phyloP scores from a whole-genome alignment of 30 jellyfish, hydroid and myxozoan species.

The Turritopsis rubra region DNA sequence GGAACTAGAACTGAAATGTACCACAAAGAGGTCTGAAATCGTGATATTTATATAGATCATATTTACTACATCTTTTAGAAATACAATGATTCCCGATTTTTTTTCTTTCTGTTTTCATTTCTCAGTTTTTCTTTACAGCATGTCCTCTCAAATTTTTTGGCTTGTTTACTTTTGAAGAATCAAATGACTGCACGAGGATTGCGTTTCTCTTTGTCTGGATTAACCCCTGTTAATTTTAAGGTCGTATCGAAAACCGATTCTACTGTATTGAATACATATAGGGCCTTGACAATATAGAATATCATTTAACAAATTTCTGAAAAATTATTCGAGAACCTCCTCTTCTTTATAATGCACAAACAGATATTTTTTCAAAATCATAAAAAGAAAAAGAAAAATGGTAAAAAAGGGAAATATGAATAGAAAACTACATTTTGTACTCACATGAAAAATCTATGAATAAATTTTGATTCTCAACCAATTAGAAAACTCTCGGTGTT shows the following conservation, averaged over 20 bases:
- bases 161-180: not conserved
- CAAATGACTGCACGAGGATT: not conserved
- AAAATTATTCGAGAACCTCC: not conserved
- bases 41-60: too few species aligned
- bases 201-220: not conserved
- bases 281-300: not conserved
- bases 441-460: too few species aligned
- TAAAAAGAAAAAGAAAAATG: too few species aligned
- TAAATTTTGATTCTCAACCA: too few species aligned
- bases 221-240: not conserved
- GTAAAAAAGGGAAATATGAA: too few species aligned
- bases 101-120: not conserved
- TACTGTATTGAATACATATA: not conserved
- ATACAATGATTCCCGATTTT: not conserved
- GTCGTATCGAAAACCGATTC: not conserved
- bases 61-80: too few species aligned
- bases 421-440: too few species aligned
- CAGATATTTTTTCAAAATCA: too few species aligned
- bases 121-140: not conserved
- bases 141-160: not conserved
- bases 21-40: too few species aligned
- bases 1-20: too few species aligned
- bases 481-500: too few species aligned
- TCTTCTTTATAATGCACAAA: too few species aligned
- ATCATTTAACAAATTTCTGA: not conserved